Evolutionary conservation across 2,113 vertebrate genomes (phyloP).

Genomic region (Tympanuchus pallidicinctus): DNA sequence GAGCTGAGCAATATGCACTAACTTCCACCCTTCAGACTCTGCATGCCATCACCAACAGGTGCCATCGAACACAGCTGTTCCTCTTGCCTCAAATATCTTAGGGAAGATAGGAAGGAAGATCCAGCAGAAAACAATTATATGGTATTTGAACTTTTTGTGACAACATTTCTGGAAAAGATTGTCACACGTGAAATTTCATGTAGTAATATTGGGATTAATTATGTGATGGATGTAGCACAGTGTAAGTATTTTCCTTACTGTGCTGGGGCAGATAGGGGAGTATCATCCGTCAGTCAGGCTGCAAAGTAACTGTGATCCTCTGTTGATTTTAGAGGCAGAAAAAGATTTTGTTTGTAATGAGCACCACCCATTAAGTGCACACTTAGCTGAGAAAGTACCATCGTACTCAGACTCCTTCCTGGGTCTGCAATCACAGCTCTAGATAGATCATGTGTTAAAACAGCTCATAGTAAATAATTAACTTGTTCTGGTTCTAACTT

Average conservation of each 20-base stretch:
- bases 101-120: neutral
- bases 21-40: neutral
- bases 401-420: accelerated
- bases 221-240: conserved; percentile 22
- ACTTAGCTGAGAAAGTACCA: neutral
- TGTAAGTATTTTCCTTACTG: neutral
- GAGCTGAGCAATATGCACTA: neutral
- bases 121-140: neutral
- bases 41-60: neutral
- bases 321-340: neutral
- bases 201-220: conserved; percentile 40
- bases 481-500: neutral
- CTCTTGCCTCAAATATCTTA: neutral
- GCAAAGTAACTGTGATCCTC: neutral
- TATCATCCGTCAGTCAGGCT: conserved; percentile 3
- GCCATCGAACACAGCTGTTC: neutral
- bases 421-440: neutral
- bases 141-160: conserved; percentile 54
- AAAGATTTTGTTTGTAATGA: neutral
- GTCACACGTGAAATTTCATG: neutral
- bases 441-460: neutral
- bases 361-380: neutral
- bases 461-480: neutral
- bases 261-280: neutral
- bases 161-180: conserved; percentile 41